phyloP scores from a whole-genome alignment of 2,797 vertebrate genomes.

The Protonibea diacanthus region DNA sequence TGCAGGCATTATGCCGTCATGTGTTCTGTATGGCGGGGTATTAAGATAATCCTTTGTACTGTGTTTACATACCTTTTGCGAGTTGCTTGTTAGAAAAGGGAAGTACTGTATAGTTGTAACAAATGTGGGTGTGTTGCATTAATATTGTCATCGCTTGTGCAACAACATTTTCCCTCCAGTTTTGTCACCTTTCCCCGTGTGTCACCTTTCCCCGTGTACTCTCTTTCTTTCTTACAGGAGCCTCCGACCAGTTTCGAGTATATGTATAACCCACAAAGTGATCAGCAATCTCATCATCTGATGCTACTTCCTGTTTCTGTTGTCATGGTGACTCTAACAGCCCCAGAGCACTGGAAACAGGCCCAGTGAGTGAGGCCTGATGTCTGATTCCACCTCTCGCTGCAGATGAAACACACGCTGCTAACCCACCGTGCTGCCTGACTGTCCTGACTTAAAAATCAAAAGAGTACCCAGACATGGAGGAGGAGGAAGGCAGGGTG shows the following conservation, averaged over 20 bases:
- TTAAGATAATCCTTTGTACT: constrained; percentile 75
- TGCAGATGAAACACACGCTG: constrained; percentile 11
- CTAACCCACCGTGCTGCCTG: neutral
- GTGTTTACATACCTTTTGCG: constrained; percentile 64
- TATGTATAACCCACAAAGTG: constrained; percentile 10
- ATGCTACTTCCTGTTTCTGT: constrained; percentile 52
- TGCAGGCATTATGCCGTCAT: constrained; percentile 71
- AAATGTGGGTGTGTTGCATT: constrained; percentile 35
- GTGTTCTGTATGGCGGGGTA: constrained; percentile 66
- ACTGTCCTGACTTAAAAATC: neutral
- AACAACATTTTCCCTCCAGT: neutral
- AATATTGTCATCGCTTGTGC: constrained; percentile 36
- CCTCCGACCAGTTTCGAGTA: neutral
- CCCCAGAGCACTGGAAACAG: constrained; percentile 13
- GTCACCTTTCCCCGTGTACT: neutral
- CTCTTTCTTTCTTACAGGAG: constrained; percentile 37
- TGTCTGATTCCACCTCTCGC: constrained; percentile 33
- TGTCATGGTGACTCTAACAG: constrained; percentile 43
- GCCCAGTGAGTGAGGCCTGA: constrained; percentile 41
- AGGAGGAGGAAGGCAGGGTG: constrained; percentile 61
- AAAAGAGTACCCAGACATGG: constrained; percentile 64
- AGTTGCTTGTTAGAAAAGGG: constrained; percentile 44
- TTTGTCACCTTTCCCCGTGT: constrained; percentile 1
- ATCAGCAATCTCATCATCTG: constrained; percentile 35
- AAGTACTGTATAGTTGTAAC: constrained; percentile 37